A percentile compares a stretch with the other conserved stretches of the same genome.
Conservation (phyloP, 2,797 vertebrate genomes). For the Epinephelus coioides region DNA sequence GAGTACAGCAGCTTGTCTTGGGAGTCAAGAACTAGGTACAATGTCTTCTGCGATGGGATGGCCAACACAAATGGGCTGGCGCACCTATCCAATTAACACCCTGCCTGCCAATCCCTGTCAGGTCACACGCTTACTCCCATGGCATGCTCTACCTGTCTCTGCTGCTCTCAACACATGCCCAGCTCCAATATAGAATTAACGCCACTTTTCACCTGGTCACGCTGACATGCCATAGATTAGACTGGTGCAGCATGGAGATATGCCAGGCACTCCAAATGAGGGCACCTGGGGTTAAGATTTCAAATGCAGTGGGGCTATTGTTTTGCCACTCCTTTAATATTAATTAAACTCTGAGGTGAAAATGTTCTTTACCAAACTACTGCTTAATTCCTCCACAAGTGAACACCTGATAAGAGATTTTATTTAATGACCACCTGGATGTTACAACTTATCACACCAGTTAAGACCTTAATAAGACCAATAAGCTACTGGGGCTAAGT, state of each 20-base stretch:
- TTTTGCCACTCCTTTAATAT: slow-evolving; percentile 96
- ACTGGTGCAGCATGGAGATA: slow-evolving; percentile 94
- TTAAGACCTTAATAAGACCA: slow-evolving; percentile 86
- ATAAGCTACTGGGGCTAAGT: slow-evolving; percentile 79
- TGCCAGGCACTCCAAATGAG: slow-evolving; percentile 96
- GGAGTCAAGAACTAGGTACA: slow-evolving; percentile 87
- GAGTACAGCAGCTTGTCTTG: slow-evolving; percentile 80
- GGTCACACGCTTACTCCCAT: slow-evolving; percentile 91
- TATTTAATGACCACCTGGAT: slow-evolving; percentile 93
- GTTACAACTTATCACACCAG: slow-evolving; percentile 85
- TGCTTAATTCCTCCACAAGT: slow-evolving; percentile 93
- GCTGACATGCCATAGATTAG: slow-evolving; percentile 93
- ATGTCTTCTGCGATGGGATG: slow-evolving; percentile 89
- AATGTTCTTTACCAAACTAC: slow-evolving; percentile 93
- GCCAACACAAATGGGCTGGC: slow-evolving; percentile 91
- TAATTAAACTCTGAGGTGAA: slow-evolving; percentile 99
- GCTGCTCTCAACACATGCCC: slow-evolving; percentile 90
- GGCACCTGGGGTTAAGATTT: slow-evolving; percentile 94
- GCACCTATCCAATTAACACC: slow-evolving; percentile 98
- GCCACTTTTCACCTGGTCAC: slow-evolving; percentile 90
- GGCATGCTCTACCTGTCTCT: slow-evolving; percentile 91
- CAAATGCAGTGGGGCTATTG: slow-evolving; percentile 90
- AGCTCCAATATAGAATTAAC: slow-evolving; percentile 96
- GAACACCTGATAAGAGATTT: slow-evolving; percentile 95
- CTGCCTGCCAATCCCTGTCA: slow-evolving; percentile 92